Percentiles rank a stretch among this genome's conserved stretches.
Evolutionary conservation across 2,797 vertebrate species (phyloP).

Genomic region (Salarias fasciatus): DNA sequence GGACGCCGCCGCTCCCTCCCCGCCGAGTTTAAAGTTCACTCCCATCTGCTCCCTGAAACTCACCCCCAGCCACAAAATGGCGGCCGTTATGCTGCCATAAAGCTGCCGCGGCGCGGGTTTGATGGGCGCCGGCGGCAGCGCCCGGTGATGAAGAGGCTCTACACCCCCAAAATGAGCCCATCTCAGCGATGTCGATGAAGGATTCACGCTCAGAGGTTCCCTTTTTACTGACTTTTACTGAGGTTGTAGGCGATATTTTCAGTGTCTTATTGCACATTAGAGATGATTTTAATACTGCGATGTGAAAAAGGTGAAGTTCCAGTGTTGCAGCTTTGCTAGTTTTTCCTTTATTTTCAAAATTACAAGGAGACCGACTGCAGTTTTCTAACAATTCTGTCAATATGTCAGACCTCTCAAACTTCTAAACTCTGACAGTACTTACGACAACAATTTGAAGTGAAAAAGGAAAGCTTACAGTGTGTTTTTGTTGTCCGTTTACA

Average conservation of each 20-base stretch:
- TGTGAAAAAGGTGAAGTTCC: not conserved
- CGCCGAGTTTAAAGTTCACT: conserved; percentile 80
- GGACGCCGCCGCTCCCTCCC: conserved; percentile 62
- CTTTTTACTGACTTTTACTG: conserved; percentile 28
- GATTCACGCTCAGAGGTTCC: conserved; percentile 17
- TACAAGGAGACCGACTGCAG: too few species aligned
- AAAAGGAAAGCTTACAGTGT: too few species aligned
- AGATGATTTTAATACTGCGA: conserved; percentile 12
- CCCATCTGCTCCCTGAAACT: conserved; percentile 68
- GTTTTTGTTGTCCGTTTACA: too few species aligned
- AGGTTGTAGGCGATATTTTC: conserved; percentile 26
- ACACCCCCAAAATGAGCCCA: conserved; percentile 26
- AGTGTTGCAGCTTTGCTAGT: too few species aligned
- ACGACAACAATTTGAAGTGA: too few species aligned
- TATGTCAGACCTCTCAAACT: too few species aligned
- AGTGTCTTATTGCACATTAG: conserved; percentile 9
- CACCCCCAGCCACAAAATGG: conserved; percentile 48
- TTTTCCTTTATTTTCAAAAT: too few species aligned
- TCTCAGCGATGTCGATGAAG: not conserved
- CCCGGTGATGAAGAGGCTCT: conserved; percentile 39
- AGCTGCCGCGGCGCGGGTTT: conserved; percentile 50
- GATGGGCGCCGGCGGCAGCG: conserved; percentile 23
- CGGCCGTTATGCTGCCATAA: conserved; percentile 43
- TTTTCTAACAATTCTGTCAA: too few species aligned
- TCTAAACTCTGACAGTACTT: too few species aligned